phyloP scores from a whole-genome alignment of 23 tunicate genomes.

The Ascidia mentula region DNA sequence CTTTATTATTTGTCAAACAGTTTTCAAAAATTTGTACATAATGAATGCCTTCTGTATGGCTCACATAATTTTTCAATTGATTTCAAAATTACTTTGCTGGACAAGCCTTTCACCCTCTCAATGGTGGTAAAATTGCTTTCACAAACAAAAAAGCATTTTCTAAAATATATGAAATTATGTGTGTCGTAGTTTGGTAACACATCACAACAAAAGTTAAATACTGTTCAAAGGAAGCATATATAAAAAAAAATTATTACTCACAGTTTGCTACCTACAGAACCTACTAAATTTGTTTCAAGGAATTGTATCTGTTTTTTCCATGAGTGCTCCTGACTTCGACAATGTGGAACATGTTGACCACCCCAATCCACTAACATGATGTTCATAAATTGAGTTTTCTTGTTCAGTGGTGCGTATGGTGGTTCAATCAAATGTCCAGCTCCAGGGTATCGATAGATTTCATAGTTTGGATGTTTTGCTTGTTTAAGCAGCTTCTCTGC shows the following conservation, averaged over 20 bases:
- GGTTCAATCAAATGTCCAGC: slow-evolving; percentile 32
- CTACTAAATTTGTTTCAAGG: slow-evolving; percentile 11
- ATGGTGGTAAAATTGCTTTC: too few species aligned
- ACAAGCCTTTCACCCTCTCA: too few species aligned
- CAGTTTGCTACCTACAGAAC: neutral
- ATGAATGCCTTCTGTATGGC: too few species aligned
- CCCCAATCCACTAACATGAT: slow-evolving; percentile 10
- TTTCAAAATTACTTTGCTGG: too few species aligned
- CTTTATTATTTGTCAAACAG: too few species aligned
- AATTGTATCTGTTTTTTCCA: slow-evolving; percentile 39
- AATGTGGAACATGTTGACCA: slow-evolving; percentile 28
- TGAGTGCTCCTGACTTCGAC: slow-evolving; percentile 32
- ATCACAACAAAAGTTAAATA: too few species aligned
- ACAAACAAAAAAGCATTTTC: too few species aligned
- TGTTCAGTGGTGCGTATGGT: slow-evolving; percentile 11
- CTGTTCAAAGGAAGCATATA: neutral
- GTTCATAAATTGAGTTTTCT: neutral
- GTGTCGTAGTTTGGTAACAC: too few species aligned
- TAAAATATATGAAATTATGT: too few species aligned
- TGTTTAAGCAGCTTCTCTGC: neutral
- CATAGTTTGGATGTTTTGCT: slow-evolving; percentile 10
- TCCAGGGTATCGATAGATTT: slow-evolving; percentile 3
- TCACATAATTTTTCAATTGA: too few species aligned
- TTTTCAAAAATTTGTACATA: too few species aligned
- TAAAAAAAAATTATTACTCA: neutral